These are phyloP conservation scores for Homarus gammarus DNA, from an alignment of 2,888 invertebrate genomes.

Conservation along the genomic window DNA sequence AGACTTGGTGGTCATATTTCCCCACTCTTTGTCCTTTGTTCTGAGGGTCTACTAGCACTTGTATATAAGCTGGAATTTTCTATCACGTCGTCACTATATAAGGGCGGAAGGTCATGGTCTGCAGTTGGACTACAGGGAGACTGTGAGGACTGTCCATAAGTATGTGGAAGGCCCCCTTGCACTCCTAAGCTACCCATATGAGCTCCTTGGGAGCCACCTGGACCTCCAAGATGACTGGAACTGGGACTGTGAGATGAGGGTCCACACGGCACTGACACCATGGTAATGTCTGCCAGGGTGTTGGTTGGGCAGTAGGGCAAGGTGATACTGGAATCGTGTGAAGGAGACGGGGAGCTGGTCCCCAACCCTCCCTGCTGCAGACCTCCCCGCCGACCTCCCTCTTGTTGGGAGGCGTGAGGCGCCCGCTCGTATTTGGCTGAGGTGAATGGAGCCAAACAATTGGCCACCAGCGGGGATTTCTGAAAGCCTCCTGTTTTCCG, in stretches of 20 bases:
- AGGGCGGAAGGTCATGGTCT: constrained; percentile 64
- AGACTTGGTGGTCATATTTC: constrained; percentile 74
- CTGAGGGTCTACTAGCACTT: constrained; percentile 73
- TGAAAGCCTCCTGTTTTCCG: constrained; percentile 31
- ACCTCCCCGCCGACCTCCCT: constrained; percentile 41
- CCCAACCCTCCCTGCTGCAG: constrained; percentile 49
- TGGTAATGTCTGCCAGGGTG: constrained; percentile 61
- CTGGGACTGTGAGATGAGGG: constrained; percentile 46
- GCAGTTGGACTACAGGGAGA: constrained; percentile 60
- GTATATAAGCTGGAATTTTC: constrained; percentile 67
- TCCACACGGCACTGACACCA: constrained; percentile 60
- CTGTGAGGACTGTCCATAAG: constrained; percentile 62
- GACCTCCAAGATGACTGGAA: constrained; percentile 38
- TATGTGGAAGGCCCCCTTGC: constrained; percentile 36
- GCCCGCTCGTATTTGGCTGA: constrained; percentile 42
- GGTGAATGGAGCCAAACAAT: constrained; percentile 38
- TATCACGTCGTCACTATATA: constrained; percentile 70
- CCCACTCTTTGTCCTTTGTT: constrained; percentile 74
- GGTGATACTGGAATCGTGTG: constrained; percentile 50
- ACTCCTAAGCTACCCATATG: constrained; percentile 50
- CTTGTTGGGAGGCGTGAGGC: constrained; percentile 46
- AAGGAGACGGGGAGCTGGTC: constrained; percentile 42
- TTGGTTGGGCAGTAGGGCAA: constrained; percentile 45
- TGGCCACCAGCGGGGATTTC: constrained; percentile 25
- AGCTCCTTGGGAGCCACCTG: constrained; percentile 53